Conservation (phyloP, 2,113 vertebrate species). For the Urocynchramus pylzowi region DNA sequence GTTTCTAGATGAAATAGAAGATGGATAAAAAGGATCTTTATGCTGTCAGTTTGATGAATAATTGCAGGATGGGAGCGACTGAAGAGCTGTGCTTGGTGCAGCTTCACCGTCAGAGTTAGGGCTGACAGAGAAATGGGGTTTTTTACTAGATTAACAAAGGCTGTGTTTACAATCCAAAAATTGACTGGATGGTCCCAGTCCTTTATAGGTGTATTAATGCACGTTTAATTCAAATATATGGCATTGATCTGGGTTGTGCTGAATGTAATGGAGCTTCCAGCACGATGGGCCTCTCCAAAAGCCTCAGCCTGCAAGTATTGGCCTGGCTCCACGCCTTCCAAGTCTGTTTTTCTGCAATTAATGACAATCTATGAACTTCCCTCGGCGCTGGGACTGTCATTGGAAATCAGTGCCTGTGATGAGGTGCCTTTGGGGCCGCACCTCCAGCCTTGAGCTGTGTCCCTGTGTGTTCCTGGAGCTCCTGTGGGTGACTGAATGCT, state of each 20-base stretch:
- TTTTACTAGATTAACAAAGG: conserved; percentile 3
- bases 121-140: not conserved
- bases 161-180: not conserved
- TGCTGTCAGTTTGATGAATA: conserved; percentile 37
- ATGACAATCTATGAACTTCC: not conserved
- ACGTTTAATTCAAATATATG: conserved; percentile 15
- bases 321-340: accelerated
- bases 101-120: not conserved
- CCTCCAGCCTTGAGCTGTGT: not conserved
- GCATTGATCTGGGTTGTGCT: not conserved
- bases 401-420: not conserved
- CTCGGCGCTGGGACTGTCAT: not conserved
- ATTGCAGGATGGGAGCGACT: not conserved
- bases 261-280: not conserved
- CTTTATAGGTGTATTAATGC: not conserved
- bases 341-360: not conserved
- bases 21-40: conserved; percentile 52
- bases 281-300: not conserved
- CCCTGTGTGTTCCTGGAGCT: accelerated
- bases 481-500: accelerated
- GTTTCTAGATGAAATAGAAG: conserved; percentile 13
- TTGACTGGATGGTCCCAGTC: not conserved
- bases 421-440: not conserved
- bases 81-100: not conserved
- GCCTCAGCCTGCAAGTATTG: not conserved